Evolutionary conservation across 2,797 vertebrate genomes (phyloP).

Genomic region (Australoheros facetus): DNA sequence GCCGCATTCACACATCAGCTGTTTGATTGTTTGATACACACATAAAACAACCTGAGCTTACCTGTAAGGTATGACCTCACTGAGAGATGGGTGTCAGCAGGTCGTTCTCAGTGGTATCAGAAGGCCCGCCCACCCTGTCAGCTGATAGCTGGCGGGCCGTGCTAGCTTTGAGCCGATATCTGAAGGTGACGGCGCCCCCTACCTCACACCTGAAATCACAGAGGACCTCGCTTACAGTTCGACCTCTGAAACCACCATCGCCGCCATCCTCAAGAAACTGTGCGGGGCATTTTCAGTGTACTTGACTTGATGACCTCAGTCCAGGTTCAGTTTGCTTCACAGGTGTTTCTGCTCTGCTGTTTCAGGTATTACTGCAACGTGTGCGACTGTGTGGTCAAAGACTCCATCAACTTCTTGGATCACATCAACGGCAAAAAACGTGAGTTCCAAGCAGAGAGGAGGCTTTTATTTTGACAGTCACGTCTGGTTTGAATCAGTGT

Average conservation of each 20-base stretch:
- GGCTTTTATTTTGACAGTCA: neutral
- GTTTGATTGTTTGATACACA: too few species aligned
- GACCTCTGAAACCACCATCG: neutral
- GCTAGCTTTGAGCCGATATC: neutral
- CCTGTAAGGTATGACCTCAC: neutral
- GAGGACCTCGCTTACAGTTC: neutral
- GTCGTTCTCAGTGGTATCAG: neutral
- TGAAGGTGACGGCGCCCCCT: neutral
- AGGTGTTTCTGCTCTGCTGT: neutral
- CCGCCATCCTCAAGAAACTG: fast-evolving
- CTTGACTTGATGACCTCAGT: too few species aligned
- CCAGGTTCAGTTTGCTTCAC: neutral
- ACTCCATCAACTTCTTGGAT: conserved; percentile 98
- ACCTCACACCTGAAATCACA: too few species aligned
- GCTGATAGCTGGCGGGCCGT: too few species aligned
- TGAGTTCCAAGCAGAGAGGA: conserved; percentile 75
- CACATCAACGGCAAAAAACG: conserved; percentile 99
- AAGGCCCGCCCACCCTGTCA: neutral
- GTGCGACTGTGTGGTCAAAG: conserved; percentile 97
- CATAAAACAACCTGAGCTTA: too few species aligned
- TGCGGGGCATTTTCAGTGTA: neutral
- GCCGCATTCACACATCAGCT: neutral
- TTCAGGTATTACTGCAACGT: conserved; percentile 96
- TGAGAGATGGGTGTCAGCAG: neutral
- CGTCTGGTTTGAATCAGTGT: fast-evolving